Conservation (phyloP, 2,113 vertebrate genomes). For the Sinosuthora webbiana region DNA sequence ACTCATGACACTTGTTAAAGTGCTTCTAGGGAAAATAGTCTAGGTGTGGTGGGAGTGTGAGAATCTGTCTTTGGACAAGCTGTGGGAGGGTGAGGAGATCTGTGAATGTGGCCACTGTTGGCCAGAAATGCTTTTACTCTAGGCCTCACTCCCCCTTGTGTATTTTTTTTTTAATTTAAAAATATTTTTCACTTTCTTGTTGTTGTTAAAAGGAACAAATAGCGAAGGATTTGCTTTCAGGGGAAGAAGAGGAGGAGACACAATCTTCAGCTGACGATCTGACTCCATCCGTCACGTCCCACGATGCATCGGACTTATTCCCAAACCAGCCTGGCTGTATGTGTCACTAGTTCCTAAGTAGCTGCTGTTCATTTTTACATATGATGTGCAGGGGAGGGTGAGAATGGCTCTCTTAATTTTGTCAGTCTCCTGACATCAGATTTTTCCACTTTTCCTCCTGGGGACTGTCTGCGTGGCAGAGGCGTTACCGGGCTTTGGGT, state of each 20-base stretch:
- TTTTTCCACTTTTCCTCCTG: not conserved
- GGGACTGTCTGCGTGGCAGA: not conserved
- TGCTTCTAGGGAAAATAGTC: not conserved
- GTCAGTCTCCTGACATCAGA: not conserved
- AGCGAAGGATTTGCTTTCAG: constrained; percentile 86
- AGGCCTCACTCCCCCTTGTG: not conserved
- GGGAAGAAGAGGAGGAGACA: constrained; percentile 83
- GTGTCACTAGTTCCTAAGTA: constrained; percentile 29
- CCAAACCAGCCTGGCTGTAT: constrained; percentile 72
- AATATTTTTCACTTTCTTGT: constrained; percentile 54
- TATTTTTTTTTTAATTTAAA: constrained; percentile 3
- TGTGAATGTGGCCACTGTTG: not conserved
- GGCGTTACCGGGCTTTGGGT: not conserved
- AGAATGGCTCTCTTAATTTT: not conserved
- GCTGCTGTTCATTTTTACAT: not conserved
- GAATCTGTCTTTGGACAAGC: not conserved
- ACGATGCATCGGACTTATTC: constrained; percentile 83
- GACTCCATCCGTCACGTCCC: constrained; percentile 86
- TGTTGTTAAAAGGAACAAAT: constrained; percentile 84
- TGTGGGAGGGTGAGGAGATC: not conserved
- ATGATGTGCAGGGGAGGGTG: not conserved
- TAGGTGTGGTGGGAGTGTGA: not conserved
- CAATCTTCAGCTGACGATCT: constrained; percentile 85
- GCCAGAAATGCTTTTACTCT: constrained; percentile 28
- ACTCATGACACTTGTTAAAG: not conserved